phyloP scores from a whole-genome alignment of 2,888 invertebrate species.

The Cremastinae sp. region DNA sequence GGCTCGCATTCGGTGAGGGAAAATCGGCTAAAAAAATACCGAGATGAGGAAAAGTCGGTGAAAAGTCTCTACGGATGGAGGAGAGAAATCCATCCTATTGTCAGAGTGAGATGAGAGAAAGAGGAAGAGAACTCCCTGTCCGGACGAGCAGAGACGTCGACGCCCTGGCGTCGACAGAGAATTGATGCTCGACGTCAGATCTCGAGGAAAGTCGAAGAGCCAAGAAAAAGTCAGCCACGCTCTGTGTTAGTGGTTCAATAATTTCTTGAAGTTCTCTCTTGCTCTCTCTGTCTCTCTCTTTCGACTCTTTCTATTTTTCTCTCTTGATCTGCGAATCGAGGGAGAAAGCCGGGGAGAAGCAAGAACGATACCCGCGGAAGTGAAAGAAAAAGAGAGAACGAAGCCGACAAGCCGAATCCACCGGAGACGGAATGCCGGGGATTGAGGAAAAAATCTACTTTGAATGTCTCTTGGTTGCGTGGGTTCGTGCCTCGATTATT shows the following conservation, averaged over 20 bases:
- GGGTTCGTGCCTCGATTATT: conserved; percentile 63
- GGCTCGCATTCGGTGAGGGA: not conserved
- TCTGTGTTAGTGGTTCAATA: conserved; percentile 62
- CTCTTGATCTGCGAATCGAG: not conserved
- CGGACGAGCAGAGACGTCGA: conserved; percentile 28
- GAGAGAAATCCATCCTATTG: too few species aligned
- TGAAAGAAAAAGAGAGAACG: conserved; percentile 34
- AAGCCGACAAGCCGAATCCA: conserved; percentile 28
- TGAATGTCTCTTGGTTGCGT: conserved; percentile 36
- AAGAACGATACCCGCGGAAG: conserved; percentile 29
- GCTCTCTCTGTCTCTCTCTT: not conserved
- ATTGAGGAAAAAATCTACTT: conserved; percentile 34
- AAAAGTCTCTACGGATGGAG: not conserved
- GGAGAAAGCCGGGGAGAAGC: conserved; percentile 15
- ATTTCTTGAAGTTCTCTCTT: conserved; percentile 60
- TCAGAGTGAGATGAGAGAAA: conserved; percentile 16
- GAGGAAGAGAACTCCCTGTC: conserved; percentile 33
- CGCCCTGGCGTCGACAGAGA: conserved; percentile 31
- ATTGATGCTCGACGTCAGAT: conserved; percentile 51
- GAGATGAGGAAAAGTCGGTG: conserved; percentile 19
- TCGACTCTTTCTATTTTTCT: conserved; percentile 8
- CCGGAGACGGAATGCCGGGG: conserved; percentile 14
- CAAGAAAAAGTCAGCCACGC: conserved; percentile 28
- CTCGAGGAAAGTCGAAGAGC: conserved; percentile 47
- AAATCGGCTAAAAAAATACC: too few species aligned